Base-by-base conservation (phyloP, 1,140 invertebrate genomes). In the Cydia splendana region DNA sequence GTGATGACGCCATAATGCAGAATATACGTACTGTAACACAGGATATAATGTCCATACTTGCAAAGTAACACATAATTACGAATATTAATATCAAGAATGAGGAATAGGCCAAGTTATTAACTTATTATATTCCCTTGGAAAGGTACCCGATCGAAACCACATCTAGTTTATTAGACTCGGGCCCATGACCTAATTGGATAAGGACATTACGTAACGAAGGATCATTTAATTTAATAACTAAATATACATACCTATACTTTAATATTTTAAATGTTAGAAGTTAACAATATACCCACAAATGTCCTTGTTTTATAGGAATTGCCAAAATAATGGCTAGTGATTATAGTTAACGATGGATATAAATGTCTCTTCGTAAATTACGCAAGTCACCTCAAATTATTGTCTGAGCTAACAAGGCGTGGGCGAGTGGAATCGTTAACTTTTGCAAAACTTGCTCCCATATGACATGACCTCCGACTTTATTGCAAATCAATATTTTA, bases 311-410 rank as follows among this genome's bases (percentile, higher is more conserved):
- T 53, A 3, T 15, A 53, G 5, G 2, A n/a, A 18, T 53, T n/a
- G n/a, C 51, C 51, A 18, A 53, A 48, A 18, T 53, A 65, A 65
- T 65, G 20, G 62, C 7, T 65, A n/a, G 62, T 65, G 62, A 65
- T 65, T 65, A n/a, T n/a, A 65, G 24, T 24, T 65, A 28, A 28
- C 20, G 10, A 28, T 65, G 9, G 20, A 28, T 9, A 65, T 65
- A 65, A 65, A 65, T 28, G 62, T 65, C 62, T 24, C 20, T 15
- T 65, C 20, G 20, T 65, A 10, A 4, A 65, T 65, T 65, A 18
- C 62, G 24, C 28, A 65, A 65, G 28, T 65, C 30, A 28, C 20
- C 24, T 12, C 9, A 65, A 65, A 24, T 28, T 24, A 30, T 30
- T 28, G 2, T 28, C 62, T 65, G 30, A 65, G 62, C 62, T 13